Evolutionary conservation across 1,140 invertebrate genomes (phyloP).

Genomic region (Varroa destructor): DNA sequence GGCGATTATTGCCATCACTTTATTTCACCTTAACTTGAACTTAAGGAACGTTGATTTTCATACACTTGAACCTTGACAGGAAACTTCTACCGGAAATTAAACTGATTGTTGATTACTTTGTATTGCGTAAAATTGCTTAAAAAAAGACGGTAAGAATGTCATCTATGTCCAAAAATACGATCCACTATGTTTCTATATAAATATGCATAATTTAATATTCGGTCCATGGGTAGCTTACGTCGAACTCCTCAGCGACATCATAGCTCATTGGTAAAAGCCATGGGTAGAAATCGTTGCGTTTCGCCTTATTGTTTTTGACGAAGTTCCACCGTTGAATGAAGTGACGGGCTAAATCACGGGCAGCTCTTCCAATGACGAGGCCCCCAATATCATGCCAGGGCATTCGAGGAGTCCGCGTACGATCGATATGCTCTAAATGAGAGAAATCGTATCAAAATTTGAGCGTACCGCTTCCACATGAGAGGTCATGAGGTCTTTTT

Average conservation of each 20-base stretch:
- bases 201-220: too few species aligned
- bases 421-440: slow-evolving; percentile 66
- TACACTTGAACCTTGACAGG: too few species aligned
- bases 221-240: background rate
- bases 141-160: too few species aligned
- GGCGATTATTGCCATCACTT: too few species aligned
- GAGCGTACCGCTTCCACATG: background rate
- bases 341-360: slow-evolving; percentile 80
- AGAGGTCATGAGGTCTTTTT: slow-evolving; percentile 18
- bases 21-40: too few species aligned
- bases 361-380: slow-evolving; percentile 65
- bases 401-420: slow-evolving; percentile 77
- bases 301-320: slow-evolving; percentile 64
- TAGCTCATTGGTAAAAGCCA: slow-evolving; percentile 83
- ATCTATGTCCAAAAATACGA: too few species aligned
- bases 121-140: too few species aligned
- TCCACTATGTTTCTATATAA: too few species aligned
- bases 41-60: too few species aligned
- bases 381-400: slow-evolving; percentile 95
- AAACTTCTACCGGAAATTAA: too few species aligned
- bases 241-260: slow-evolving; percentile 43
- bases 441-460: slow-evolving; percentile 31
- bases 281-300: slow-evolving; percentile 62
- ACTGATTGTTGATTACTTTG: too few species aligned
- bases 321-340: slow-evolving; percentile 97